phyloP scores from a whole-genome alignment of 1,140 invertebrate species.

The Nixonia krombeini region DNA sequence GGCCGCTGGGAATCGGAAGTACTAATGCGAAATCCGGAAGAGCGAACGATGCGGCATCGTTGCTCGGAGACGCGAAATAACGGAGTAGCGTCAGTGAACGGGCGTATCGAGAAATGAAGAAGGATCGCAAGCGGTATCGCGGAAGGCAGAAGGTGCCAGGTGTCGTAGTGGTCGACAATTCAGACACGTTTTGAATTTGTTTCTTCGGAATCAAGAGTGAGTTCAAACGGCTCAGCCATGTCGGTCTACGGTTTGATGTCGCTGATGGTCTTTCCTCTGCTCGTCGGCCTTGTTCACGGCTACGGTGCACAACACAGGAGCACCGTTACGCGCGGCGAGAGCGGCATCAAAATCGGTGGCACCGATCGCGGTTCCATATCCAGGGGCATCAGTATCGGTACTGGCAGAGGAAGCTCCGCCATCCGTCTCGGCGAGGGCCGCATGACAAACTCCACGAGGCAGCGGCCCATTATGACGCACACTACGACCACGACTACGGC shows the following conservation, averaged over 20 bases:
- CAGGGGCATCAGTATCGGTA: constrained; percentile 30
- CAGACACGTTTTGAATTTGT: constrained; percentile 14
- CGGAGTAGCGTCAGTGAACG: too few relatives aligned
- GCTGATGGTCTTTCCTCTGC: constrained; percentile 18
- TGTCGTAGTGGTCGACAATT: not conserved
- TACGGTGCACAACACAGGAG: constrained; percentile 38
- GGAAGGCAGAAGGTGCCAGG: constrained; percentile 13
- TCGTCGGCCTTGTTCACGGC: constrained; percentile 27
- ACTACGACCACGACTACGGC: constrained; percentile 52
- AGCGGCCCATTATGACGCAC: constrained; percentile 51
- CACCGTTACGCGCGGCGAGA: constrained; percentile 57
- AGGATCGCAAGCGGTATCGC: constrained; percentile 3
- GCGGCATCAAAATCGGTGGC: constrained; percentile 63
- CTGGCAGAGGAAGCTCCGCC: constrained; percentile 54
- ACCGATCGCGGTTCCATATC: constrained; percentile 47
- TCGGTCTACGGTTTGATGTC: constrained; percentile 16
- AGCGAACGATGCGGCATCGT: too few relatives aligned
- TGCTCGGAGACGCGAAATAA: too few relatives aligned
- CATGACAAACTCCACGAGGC: constrained; percentile 59
- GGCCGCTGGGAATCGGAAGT: too few relatives aligned
- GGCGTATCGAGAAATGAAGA: constrained; percentile 7
- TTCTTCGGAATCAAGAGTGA: not conserved
- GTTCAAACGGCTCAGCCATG: constrained; percentile 11
- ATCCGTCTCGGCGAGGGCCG: constrained; percentile 62
- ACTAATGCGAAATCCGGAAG: too few relatives aligned